Base-by-base conservation (phyloP, 1,140 invertebrate species). In the Sitodiplosis mosellana region DNA sequence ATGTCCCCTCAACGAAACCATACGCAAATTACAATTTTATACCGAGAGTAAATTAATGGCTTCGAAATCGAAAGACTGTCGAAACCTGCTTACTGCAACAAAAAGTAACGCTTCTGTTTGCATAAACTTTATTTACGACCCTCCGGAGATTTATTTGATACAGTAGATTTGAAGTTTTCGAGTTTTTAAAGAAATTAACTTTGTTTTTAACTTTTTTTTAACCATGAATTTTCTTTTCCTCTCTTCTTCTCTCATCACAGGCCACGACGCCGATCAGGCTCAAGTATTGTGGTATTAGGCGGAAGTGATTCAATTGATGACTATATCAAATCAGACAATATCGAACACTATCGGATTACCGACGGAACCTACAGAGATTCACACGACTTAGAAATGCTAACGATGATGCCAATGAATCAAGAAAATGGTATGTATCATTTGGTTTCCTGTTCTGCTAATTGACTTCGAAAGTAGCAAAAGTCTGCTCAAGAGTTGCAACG, bases 261-360 rank as follows among this genome's bases (percentile, higher is more conserved):
- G 74, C 72, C 75, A 42, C 69, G 78, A 34, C 69, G 77, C 50
- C 69, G 76, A 38, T 78, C 76, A 38, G 76, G 77, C 49, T 77
- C 75, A 54, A 79, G 77, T 56, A 78, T 80, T 53, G 75, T 79
- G 49, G 76, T 79, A 52, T 66, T 79, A 51, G 77, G 75, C 51
- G 73, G 73, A 18, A 75, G 78, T 48, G 72, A 74, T 54, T 52
- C 53, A 27, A 49, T 65, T 47, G 66, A 65, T 54, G 63, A 67
- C 52, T 67, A 63, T 46, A 60, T 62, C 48, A 60, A 62, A 47
- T 57, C 57, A 50, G 57, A 61, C 53, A 56, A 54, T 41, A 27
- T 27, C 27, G 27, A 27, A 27, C 27, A 27, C 27, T 27, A 27
- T 27, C 27, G 27, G 27, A 27, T 27, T 5, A 62, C 65, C 53